These are phyloP conservation scores for Phortica magna DNA, from an alignment of 2,888 invertebrate genomes.

Conservation along the genomic window DNA sequence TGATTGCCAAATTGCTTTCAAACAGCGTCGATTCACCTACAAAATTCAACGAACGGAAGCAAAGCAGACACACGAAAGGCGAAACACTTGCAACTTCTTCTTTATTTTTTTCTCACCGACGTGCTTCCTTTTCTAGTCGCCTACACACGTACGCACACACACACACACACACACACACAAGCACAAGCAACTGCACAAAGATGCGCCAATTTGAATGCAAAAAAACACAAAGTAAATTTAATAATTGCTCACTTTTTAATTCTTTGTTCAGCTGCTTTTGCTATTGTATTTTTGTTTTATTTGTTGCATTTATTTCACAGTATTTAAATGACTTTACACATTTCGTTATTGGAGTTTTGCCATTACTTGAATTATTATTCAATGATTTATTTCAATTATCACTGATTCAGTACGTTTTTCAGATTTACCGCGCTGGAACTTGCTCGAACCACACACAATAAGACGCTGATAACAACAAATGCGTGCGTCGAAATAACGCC, in stretches of 20 bases:
- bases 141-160: background rate
- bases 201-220: background rate
- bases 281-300: background rate
- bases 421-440: background rate
- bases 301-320: background rate
- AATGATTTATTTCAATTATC: background rate
- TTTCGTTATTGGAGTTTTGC: background rate
- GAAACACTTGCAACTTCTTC: background rate
- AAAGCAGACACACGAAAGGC: constrained; percentile 4
- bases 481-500: no score
- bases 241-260: background rate
- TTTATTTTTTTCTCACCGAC: background rate
- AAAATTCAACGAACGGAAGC: constrained; percentile 17
- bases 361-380: background rate
- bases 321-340: background rate
- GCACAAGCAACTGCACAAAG: constrained; percentile 4
- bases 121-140: background rate
- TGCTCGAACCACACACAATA: background rate
- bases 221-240: background rate
- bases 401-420: background rate
- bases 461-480: background rate
- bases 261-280: background rate
- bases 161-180: background rate
- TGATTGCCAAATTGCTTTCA: constrained; percentile 21
- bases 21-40: background rate